phyloP scores from a whole-genome alignment of 1,140 invertebrate genomes.

The Apis florea region DNA sequence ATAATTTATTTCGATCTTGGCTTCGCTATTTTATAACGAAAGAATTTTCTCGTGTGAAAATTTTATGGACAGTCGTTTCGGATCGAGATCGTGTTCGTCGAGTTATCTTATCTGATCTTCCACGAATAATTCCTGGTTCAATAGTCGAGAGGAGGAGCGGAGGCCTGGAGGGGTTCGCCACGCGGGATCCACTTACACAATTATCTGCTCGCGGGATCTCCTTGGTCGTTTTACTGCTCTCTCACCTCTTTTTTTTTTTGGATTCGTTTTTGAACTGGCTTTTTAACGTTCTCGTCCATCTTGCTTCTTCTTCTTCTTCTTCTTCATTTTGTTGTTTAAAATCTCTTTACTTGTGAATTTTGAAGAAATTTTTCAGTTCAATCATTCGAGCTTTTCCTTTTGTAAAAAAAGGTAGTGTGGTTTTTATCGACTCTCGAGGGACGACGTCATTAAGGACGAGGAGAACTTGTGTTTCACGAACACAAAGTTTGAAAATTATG shows the following conservation, averaged over 20 bases:
- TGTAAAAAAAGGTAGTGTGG: too few species aligned
- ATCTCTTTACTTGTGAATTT: too few species aligned
- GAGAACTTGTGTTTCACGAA: too few species aligned
- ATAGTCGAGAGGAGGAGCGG: constrained; percentile 25
- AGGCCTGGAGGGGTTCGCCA: constrained; percentile 31
- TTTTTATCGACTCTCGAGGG: too few species aligned
- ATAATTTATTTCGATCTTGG: too few species aligned
- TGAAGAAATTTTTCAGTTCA: too few species aligned
- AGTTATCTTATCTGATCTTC: constrained; percentile 22
- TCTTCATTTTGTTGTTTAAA: background rate
- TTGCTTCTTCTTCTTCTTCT: constrained; percentile 55
- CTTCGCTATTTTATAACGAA: too few species aligned
- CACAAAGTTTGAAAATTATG: too few species aligned
- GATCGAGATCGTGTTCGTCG: background rate
- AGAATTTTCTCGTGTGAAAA: too few species aligned
- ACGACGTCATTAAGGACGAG: too few species aligned
- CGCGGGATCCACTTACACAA: constrained; percentile 74
- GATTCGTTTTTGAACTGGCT: constrained; percentile 54
- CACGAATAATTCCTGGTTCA: constrained; percentile 22
- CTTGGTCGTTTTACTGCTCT: constrained; percentile 71
- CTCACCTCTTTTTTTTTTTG: constrained; percentile 54
- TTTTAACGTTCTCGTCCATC: constrained; percentile 51
- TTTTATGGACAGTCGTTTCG: constrained; percentile 13
- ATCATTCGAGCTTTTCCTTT: too few species aligned
- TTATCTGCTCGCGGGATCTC: constrained; percentile 76